Evolutionary conservation across 2,888 invertebrate genomes (phyloP).

Genomic region (Bellardia pandia): DNA sequence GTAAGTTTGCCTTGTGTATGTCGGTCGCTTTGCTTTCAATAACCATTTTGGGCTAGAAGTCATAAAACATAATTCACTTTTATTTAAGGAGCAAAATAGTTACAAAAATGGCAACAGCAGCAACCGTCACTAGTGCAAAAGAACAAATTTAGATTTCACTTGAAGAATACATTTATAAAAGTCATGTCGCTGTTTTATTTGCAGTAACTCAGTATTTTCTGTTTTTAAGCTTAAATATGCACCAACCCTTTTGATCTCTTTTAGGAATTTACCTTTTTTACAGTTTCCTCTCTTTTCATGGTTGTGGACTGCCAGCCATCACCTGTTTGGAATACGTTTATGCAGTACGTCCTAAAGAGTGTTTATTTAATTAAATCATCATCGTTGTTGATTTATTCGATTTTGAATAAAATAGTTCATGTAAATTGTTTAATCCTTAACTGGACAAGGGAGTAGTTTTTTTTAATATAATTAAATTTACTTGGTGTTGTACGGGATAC

Average conservation of each 20-base stretch:
- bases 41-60: conserved; percentile 68
- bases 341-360: background rate
- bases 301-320: background rate
- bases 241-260: conserved; percentile 13
- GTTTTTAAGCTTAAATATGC: conserved; percentile 10
- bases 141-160: conserved; percentile 66
- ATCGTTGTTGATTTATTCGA: conserved; percentile 21
- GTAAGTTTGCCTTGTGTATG: conserved; percentile 19
- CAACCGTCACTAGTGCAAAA: conserved; percentile 31
- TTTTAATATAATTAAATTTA: background rate
- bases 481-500: background rate
- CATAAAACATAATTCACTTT: conserved; percentile 71
- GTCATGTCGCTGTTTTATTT: background rate
- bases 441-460: background rate
- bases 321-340: background rate
- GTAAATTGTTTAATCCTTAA: conserved; percentile 15
- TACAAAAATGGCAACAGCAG: conserved; percentile 51
- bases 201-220: background rate
- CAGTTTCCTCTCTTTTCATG: background rate
- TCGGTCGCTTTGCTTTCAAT: conserved; percentile 66
- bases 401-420: conserved; percentile 22
- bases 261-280: background rate
- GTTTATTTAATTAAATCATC: conserved; percentile 37
- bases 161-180: conserved; percentile 38
- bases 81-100: conserved; percentile 47